Base-by-base conservation (phyloP, 1,140 invertebrate species). In the Uloborus diversus region DNA sequence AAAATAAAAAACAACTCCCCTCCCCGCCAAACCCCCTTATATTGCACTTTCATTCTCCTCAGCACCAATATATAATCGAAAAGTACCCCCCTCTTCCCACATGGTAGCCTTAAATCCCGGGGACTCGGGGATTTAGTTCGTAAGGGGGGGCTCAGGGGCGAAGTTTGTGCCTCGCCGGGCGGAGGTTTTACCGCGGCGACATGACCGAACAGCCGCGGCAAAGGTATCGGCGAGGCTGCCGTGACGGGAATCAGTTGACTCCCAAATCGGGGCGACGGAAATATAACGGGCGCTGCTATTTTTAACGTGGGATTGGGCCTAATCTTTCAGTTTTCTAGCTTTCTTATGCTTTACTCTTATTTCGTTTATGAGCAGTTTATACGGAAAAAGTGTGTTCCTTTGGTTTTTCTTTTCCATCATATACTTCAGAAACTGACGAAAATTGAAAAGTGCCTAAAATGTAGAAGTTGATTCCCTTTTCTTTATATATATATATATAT, bases 31-130 rank as follows among this genome's bases (percentile, higher is more conserved):
- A 20, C 17, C 27, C 56, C 69, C 69, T 11, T 30, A 33, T 27
- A 14, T 27, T n/a, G 47, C 51, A 64, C 64, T 64, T 47, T 37
- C 25, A 17, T n/a, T 47, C 33, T 28, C 51, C 59, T 30, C 42
- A 23, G n/a, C n/a, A 25, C 32, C 53, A 37, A 75, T 62, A 62
- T 75, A 75, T 75, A 75, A 75, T 75, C 71, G 71, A 61, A 75
- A 75, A 75, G 64, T 64, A 75, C 53, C 62, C 23, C 35, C 47
- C 37, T 42, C 59, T 20, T 20, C 49, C 49, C n/a, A 20, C 7
- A n/a, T 53, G 13, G 17, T 20, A 20, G 20, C 49, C 27, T 30
- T 65, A 53, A 37, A 65, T 65, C 59, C 28, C 25, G 49, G 49
- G 37, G n/a, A 14, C n/a, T 1, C 30, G 64, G 20, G 23, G n/a